Conservation (phyloP, 1,140 invertebrate species). For the Drosophila paulistorum region DNA sequence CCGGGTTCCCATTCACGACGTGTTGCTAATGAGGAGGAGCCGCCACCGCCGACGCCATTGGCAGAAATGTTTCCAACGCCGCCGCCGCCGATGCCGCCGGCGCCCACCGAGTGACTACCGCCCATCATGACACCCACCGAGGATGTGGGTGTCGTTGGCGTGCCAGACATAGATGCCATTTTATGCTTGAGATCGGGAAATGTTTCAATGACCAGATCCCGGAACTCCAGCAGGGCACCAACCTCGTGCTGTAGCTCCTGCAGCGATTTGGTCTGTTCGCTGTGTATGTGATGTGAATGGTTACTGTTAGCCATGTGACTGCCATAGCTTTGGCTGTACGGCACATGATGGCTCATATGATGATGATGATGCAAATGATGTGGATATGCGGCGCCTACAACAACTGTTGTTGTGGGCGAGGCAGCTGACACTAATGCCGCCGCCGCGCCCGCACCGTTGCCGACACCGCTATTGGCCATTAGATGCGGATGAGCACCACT, state of each 20-base stretch:
- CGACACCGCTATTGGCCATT: constrained; percentile 38
- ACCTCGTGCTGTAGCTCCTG: constrained; percentile 95
- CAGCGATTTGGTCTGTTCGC: constrained; percentile 82
- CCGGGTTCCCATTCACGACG: constrained; percentile 90
- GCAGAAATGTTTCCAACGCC: neutral
- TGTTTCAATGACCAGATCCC: constrained; percentile 95
- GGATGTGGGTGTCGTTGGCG: constrained; percentile 71
- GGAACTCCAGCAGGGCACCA: constrained; percentile 93
- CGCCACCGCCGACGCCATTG: neutral
- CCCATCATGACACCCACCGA: constrained; percentile 79
- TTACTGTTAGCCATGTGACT: constrained; percentile 56
- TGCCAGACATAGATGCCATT: constrained; percentile 85
- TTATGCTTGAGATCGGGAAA: constrained; percentile 94
- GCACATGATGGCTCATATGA: constrained; percentile 68
- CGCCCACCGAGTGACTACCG: constrained; percentile 70
- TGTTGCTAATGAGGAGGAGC: constrained; percentile 68
- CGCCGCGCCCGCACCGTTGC: constrained; percentile 20
- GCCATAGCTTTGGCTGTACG: constrained; percentile 73
- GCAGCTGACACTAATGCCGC: constrained; percentile 29
- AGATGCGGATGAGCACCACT: constrained; percentile 65
- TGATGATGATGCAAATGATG: constrained; percentile 73
- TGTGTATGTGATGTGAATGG: constrained; percentile 71
- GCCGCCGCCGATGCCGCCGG: constrained; percentile 34
- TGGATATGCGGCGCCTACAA: constrained; percentile 71
- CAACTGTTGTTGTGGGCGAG: constrained; percentile 68